Evolutionary conservation across 2,888 invertebrate genomes (phyloP).

Genomic region (Phyllotreta striolata): DNA sequence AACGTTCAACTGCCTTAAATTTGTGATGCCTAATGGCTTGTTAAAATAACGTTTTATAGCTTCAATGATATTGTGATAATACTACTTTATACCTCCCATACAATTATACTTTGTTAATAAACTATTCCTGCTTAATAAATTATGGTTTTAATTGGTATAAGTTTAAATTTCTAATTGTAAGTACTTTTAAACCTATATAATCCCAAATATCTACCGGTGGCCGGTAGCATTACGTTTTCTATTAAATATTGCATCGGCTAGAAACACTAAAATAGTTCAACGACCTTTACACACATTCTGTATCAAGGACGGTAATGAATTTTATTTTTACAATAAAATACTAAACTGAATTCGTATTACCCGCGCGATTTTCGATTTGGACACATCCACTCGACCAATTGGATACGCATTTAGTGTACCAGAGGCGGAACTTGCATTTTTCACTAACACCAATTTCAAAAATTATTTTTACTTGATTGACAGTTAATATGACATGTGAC

Average conservation of each 20-base stretch:
- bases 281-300: constrained; percentile 40
- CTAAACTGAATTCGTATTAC: constrained; percentile 40
- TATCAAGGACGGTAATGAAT: constrained; percentile 42
- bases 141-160: constrained; percentile 14
- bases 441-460: background rate
- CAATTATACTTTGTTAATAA: constrained; percentile 22
- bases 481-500: constrained; percentile 4
- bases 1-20: constrained; percentile 21
- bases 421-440: constrained; percentile 25
- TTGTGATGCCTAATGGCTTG: constrained; percentile 18
- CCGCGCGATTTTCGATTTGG: constrained; percentile 38
- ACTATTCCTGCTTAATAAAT: constrained; percentile 28
- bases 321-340: constrained; percentile 27
- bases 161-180: no score
- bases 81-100: constrained; percentile 10
- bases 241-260: constrained; percentile 23
- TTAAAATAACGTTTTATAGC: constrained; percentile 7
- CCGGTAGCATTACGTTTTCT: constrained; percentile 11
- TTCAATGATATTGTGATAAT: constrained; percentile 29
- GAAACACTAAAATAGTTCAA: constrained; percentile 39
- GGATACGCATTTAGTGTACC: constrained; percentile 15
- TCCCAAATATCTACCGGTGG: background rate
- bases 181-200: no score
- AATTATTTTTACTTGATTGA: background rate
- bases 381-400: constrained; percentile 36